A percentile compares a stretch with the other conserved stretches of the same genome.
These are phyloP conservation scores for Helogale parvula DNA, from an alignment of 2,113 vertebrate species.

Conservation along the genomic window DNA sequence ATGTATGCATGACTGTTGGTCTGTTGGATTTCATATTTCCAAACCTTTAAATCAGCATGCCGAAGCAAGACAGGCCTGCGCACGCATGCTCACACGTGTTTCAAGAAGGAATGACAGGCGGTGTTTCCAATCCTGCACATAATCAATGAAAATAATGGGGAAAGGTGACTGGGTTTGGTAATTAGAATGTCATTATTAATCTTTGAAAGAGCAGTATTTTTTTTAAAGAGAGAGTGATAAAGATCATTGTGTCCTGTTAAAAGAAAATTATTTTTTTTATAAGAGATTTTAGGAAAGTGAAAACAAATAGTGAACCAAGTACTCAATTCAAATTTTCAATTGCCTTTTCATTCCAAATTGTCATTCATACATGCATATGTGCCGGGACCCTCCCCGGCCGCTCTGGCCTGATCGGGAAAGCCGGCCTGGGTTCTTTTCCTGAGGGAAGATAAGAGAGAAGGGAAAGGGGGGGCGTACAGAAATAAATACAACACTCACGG, in stretches of 20 bases:
- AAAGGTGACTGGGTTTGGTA: not conserved
- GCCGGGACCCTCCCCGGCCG: no score
- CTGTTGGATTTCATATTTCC: not conserved
- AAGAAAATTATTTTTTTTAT: not conserved
- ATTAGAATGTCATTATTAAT: not conserved
- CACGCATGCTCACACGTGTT: not conserved
- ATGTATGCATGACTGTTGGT: not conserved
- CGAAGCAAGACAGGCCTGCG: no score
- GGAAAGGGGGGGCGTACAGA: no score
- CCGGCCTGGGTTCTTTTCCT: no score
- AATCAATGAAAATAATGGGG: not conserved
- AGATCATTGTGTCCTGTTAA: not conserved
- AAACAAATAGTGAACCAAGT: not conserved
- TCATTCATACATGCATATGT: not conserved
- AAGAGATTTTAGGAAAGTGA: not conserved
- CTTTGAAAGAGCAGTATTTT: not conserved
- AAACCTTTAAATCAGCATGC: not conserved
- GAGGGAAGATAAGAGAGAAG: no score
- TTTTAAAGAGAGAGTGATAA: not conserved
- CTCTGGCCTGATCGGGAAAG: no score
- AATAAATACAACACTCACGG: no score
- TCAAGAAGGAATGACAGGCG: not conserved
- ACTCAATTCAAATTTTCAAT: not conserved
- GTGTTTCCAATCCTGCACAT: not conserved
- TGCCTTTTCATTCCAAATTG: not conserved